phyloP scores from a whole-genome alignment of 2,113 vertebrate species.

The Fregetta grallaria region DNA sequence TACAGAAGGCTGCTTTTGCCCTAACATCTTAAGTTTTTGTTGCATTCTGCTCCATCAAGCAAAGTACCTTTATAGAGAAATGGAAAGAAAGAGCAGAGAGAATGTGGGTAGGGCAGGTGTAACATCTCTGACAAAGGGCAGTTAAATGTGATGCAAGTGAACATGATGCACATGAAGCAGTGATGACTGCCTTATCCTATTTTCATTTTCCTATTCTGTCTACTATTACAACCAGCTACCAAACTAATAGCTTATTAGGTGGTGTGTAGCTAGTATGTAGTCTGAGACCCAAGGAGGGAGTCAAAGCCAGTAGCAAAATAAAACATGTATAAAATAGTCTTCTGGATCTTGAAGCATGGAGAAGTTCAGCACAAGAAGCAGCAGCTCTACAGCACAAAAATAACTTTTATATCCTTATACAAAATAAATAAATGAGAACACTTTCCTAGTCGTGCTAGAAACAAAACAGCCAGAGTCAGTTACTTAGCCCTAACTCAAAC shows the following conservation, averaged over 20 bases:
- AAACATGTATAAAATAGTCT: not conserved
- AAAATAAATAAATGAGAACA: not conserved
- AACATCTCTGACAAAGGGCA: not conserved
- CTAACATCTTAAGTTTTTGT: not conserved
- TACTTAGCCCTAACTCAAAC: not conserved
- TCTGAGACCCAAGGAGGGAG: not conserved
- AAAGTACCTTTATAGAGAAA: not conserved
- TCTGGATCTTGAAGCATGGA: not conserved
- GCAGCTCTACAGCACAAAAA: not conserved
- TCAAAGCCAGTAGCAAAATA: not conserved
- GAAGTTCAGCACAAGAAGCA: not conserved
- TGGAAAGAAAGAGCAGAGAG: not conserved
- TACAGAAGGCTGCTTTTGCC: not conserved
- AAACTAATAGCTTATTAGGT: not conserved
- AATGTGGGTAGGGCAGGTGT: rapidly evolving
- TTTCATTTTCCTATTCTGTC: not conserved
- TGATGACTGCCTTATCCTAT: not conserved
- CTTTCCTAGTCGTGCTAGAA: not conserved
- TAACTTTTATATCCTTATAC: not conserved
- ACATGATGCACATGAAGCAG: not conserved
- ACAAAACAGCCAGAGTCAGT: not conserved
- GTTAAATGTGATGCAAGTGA: not conserved
- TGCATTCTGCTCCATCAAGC: not conserved
- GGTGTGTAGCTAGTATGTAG: not conserved
- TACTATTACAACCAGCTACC: not conserved